A percentile compares a stretch with the other conserved stretches of the same genome.
Evolutionary conservation across 2,888 invertebrate genomes (phyloP).

Genomic region (Eupeodes latifasciatus): DNA sequence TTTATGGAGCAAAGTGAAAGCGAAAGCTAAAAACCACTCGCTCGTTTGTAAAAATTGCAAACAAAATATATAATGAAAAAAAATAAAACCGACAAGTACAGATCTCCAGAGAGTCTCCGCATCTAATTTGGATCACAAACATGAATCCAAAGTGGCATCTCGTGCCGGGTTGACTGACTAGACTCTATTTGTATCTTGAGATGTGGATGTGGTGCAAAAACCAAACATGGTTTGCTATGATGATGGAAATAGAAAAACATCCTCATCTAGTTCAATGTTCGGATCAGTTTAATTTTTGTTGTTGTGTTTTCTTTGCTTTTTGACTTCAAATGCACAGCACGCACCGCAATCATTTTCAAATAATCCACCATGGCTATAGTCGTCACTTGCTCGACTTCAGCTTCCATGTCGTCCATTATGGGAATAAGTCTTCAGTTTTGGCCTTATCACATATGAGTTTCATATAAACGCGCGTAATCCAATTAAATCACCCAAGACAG

Average conservation of each 20-base stretch:
- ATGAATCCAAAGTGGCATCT: constrained; percentile 73
- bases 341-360: constrained; percentile 64
- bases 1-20: constrained; percentile 78
- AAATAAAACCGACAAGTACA: constrained; percentile 42
- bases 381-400: neutral
- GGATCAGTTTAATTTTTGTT: constrained; percentile 20
- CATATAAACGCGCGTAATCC: constrained; percentile 61
- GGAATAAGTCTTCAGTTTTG: constrained; percentile 22
- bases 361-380: constrained; percentile 30
- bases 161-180: constrained; percentile 75
- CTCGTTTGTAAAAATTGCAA: constrained; percentile 8
- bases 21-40: constrained; percentile 40
- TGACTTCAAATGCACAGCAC: constrained; percentile 48
- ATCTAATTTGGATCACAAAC: constrained; percentile 76
- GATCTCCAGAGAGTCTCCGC: constrained; percentile 49
- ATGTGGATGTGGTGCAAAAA: neutral
- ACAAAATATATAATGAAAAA: neutral
- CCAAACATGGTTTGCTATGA: constrained; percentile 60
- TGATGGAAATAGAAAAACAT: constrained; percentile 25
- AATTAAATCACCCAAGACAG: constrained; percentile 61
- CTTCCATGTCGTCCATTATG: constrained; percentile 58
- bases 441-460: constrained; percentile 44
- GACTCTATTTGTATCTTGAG: constrained; percentile 33
- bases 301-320: neutral
- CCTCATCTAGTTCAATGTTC: constrained; percentile 77